These are phyloP conservation scores for Machimus atricapillus DNA, from an alignment of 2,888 invertebrate species.

Conservation along the genomic window DNA sequence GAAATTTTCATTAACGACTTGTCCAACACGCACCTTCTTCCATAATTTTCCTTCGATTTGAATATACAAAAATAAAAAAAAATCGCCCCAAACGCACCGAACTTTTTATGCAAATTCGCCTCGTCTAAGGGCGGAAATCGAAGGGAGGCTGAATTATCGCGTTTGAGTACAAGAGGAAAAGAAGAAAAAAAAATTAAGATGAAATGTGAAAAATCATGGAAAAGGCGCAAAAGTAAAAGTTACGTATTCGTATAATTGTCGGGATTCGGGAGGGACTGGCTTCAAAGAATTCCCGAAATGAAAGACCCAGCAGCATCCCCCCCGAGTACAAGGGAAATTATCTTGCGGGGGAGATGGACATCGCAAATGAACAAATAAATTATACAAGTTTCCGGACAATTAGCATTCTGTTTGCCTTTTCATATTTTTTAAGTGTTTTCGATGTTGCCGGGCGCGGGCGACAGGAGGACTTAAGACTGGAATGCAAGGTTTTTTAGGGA, in stretches of 20 bases:
- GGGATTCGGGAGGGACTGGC: neutral
- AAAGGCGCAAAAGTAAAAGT: neutral
- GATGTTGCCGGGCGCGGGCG: neutral
- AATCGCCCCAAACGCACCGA: neutral
- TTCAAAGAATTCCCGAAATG: neutral
- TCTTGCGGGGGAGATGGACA: constrained; percentile 15
- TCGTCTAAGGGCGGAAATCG: constrained; percentile 21
- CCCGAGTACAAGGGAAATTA: neutral
- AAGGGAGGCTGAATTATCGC: constrained; percentile 23
- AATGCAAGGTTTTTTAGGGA: neutral
- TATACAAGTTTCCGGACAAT: constrained; percentile 36
- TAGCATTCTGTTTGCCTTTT: constrained; percentile 33
- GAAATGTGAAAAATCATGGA: neutral
- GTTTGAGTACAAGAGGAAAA: neutral
- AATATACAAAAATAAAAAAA: neutral
- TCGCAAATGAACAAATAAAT: constrained; percentile 35
- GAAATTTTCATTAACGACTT: constrained; percentile 33
- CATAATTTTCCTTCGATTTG: constrained; percentile 31
- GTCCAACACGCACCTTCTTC: constrained; percentile 4
- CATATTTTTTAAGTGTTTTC: constrained; percentile 24
- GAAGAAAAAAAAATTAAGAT: neutral
- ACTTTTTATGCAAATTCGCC: constrained; percentile 25
- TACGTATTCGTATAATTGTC: constrained; percentile 17
- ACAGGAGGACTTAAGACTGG: neutral
- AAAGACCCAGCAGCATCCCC: neutral